phyloP scores from a whole-genome alignment of 2,888 invertebrate species.

The Amiota communis region DNA sequence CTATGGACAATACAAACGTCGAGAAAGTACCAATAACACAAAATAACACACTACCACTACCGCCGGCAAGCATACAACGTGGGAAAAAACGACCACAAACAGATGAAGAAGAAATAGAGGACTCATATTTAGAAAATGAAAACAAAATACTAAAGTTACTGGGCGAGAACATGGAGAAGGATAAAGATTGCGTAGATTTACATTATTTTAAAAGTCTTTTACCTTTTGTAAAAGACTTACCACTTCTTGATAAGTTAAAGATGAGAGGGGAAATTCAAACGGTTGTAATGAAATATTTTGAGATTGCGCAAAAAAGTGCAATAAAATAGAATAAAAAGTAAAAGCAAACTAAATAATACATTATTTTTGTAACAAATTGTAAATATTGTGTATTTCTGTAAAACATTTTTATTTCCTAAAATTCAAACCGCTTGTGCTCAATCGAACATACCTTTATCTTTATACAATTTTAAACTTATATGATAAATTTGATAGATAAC shows the following conservation, averaged over 20 bases:
- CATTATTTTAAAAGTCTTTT: conserved; percentile 9
- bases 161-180: neutral
- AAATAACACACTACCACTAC: neutral
- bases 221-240: neutral
- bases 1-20: neutral
- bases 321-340: too few relatives aligned
- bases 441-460: too few relatives aligned
- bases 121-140: neutral
- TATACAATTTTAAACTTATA: too few relatives aligned
- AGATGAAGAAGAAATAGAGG: neutral
- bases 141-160: neutral
- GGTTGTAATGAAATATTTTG: neutral
- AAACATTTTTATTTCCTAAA: too few relatives aligned
- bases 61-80: neutral
- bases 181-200: neutral
- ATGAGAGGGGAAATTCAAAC: conserved; percentile 2
- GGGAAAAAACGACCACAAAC: neutral
- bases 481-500: too few relatives aligned
- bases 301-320: neutral
- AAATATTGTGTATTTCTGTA: too few relatives aligned
- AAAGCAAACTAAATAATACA: conserved; percentile 5
- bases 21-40: neutral
- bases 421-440: too few relatives aligned
- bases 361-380: too few relatives aligned
- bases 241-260: neutral